A percentile compares a stretch with the other conserved stretches of the same genome.
phyloP scores from a whole-genome alignment of 1,140 invertebrate genomes.

The Heliconius hewitsoni region DNA sequence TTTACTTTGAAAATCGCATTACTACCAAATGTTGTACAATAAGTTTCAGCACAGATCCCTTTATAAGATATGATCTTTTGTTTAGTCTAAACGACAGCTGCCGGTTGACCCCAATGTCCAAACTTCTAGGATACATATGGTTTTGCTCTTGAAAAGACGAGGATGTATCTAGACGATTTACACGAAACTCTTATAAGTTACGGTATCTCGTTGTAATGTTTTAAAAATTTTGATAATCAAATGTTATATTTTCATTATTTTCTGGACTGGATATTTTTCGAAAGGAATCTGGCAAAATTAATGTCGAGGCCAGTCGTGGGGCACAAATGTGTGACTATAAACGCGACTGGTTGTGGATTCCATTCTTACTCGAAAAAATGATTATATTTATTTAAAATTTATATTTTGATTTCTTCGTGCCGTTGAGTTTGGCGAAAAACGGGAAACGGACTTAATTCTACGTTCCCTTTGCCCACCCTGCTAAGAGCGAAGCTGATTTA shows the following conservation, averaged over 20 bases:
- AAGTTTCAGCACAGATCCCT: background rate
- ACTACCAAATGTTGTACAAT: slow-evolving; percentile 3
- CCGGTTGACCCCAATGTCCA: slow-evolving; percentile 19
- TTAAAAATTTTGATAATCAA: background rate
- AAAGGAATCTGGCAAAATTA: no score
- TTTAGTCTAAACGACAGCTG: slow-evolving; percentile 23
- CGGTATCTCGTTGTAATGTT: background rate
- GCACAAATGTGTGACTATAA: no score
- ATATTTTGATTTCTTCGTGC: no score
- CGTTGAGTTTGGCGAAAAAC: no score
- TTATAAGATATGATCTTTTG: slow-evolving; percentile 28
- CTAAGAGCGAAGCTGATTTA: no score
- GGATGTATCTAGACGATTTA: background rate
- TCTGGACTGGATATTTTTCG: no score
- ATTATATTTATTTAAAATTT: no score
- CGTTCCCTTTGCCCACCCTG: no score
- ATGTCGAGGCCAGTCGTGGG: no score
- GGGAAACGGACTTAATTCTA: no score
- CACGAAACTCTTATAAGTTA: background rate
- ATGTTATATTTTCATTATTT: background rate
- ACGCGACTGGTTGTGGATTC: no score
- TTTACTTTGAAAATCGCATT: background rate
- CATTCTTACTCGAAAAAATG: no score
- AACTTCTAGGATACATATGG: slow-evolving; percentile 12
- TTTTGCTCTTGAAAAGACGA: background rate